These are phyloP conservation scores for Meloidogyne exigua DNA, from an alignment of 1,140 invertebrate genomes.

Conservation along the genomic window DNA sequence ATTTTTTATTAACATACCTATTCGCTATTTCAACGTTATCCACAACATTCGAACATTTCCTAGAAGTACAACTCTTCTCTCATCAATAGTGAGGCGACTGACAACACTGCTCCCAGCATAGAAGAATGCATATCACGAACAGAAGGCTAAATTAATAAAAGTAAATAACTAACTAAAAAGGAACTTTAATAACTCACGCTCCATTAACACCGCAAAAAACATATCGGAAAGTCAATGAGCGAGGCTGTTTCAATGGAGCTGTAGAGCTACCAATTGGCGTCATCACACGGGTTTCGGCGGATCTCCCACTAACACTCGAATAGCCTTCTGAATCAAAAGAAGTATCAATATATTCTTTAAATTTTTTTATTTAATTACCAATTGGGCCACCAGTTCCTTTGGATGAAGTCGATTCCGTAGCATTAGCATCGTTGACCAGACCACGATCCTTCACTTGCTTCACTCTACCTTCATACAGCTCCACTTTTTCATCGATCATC, in stretches of 20 bases:
- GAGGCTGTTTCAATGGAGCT: neutral
- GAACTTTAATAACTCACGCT: neutral
- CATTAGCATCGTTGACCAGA: neutral
- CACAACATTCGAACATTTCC: neutral
- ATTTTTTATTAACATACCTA: no score
- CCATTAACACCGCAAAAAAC: neutral
- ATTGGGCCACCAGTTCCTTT: neutral
- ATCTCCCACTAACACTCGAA: no score
- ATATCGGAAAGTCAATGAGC: neutral
- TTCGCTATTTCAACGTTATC: neutral
- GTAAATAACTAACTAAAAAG: neutral
- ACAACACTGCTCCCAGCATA: neutral
- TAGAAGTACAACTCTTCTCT: neutral
- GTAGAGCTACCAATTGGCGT: no score
- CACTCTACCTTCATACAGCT: neutral
- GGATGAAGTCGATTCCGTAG: neutral
- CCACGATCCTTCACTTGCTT: neutral
- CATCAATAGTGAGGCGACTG: neutral
- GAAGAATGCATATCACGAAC: neutral
- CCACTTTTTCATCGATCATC: neutral
- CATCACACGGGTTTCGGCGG: no score
- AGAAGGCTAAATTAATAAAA: neutral
- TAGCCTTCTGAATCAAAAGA: no score
- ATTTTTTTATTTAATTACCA: neutral
- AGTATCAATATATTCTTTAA: no score